A percentile compares a stretch with the other conserved stretches of the same genome.
Evolutionary conservation across 2,888 invertebrate genomes (phyloP).

Genomic region (Idaea straminata): DNA sequence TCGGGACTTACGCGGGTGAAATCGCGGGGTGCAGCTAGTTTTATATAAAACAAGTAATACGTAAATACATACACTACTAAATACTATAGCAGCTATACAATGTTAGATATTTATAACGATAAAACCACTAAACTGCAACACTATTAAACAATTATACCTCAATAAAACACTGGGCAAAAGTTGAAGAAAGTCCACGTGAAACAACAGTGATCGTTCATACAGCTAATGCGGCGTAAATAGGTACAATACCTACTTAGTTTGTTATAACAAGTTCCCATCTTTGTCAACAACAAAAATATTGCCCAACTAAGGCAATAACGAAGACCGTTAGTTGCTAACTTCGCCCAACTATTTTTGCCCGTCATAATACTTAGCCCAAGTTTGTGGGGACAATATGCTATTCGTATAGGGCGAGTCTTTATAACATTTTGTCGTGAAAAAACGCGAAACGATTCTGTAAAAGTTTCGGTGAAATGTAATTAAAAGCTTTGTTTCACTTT

Average conservation of each 20-base stretch:
- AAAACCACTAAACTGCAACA: not conserved
- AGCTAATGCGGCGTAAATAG: slow-evolving; percentile 50
- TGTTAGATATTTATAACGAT: not conserved
- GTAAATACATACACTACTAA: too few species aligned
- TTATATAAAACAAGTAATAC: too few species aligned
- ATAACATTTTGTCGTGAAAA: slow-evolving; percentile 37
- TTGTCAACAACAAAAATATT: slow-evolving; percentile 70
- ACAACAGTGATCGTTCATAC: slow-evolving; percentile 11
- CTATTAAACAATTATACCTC: not conserved
- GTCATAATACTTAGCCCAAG: slow-evolving; percentile 69
- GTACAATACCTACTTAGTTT: slow-evolving; percentile 48
- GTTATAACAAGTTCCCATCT: slow-evolving; percentile 59
- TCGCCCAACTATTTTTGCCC: slow-evolving; percentile 71
- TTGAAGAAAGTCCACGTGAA: not conserved
- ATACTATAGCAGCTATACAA: too few species aligned
- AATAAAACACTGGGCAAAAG: not conserved
- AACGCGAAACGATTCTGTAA: slow-evolving; percentile 18
- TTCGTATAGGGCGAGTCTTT: slow-evolving; percentile 46
- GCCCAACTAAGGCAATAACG: slow-evolving; percentile 76
- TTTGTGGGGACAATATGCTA: slow-evolving; percentile 62
- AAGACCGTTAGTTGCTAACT: slow-evolving; percentile 65
- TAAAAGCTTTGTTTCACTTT: slow-evolving; percentile 16
- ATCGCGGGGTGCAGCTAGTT: too few species aligned
- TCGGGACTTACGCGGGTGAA: too few species aligned
- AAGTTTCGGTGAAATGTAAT: slow-evolving; percentile 29